Evolutionary conservation across 2,113 vertebrate species (phyloP).

Genomic region (Vidua macroura): DNA sequence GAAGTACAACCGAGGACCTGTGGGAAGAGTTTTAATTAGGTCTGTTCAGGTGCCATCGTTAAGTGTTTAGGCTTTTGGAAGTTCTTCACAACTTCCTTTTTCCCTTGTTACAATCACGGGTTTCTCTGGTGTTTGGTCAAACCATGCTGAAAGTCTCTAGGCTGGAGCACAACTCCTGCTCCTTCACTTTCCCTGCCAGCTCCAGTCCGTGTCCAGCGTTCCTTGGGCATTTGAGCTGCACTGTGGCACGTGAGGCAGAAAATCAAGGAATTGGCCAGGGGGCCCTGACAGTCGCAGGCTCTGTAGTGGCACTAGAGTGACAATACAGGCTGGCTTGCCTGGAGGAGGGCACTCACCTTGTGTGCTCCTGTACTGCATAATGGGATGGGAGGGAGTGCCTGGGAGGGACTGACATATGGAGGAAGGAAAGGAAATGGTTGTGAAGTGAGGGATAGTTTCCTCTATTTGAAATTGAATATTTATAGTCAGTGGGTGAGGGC

Average conservation of each 20-base stretch:
- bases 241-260: fast-evolving
- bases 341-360: fast-evolving
- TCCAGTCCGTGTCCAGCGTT: fast-evolving
- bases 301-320: not conserved
- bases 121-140: not conserved
- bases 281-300: fast-evolving
- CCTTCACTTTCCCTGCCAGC: fast-evolving
- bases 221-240: fast-evolving
- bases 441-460: fast-evolving
- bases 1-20: fast-evolving
- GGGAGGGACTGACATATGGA: fast-evolving
- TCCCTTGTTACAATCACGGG: fast-evolving
- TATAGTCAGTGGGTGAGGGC: fast-evolving
- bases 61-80: not conserved
- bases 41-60: not conserved
- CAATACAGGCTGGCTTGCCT: not conserved
- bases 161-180: not conserved
- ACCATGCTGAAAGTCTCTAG: not conserved
- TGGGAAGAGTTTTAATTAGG: not conserved
- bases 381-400: not conserved
- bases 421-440: not conserved
- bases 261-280: fast-evolving
- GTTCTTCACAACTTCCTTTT: not conserved
- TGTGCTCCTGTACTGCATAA: fast-evolving
- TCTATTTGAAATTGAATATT: not conserved